A percentile compares a stretch with the other conserved stretches of the same genome.
Evolutionary conservation across 2,797 vertebrate species (phyloP).

Genomic region (Sebastolobus altivelis): DNA sequence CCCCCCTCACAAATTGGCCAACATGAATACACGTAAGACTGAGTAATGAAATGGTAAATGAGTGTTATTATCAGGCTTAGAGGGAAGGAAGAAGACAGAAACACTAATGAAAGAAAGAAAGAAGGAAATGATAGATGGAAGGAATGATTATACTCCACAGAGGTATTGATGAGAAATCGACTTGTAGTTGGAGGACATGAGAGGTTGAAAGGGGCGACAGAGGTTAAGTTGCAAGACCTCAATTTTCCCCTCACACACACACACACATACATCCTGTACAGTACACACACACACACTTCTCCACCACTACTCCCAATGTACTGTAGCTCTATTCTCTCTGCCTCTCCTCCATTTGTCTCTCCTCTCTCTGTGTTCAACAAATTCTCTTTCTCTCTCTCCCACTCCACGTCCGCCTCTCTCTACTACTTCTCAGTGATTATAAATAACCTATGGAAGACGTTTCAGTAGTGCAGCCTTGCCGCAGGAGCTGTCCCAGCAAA

Average conservation of each 20-base stretch:
- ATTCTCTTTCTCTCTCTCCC: constrained; percentile 13
- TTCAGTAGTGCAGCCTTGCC: constrained; percentile 60
- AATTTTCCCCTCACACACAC: neutral
- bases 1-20: neutral
- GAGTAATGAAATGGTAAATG: neutral
- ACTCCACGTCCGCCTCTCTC: constrained; percentile 34
- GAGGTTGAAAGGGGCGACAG: neutral
- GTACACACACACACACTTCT: too few species aligned
- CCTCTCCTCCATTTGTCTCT: constrained; percentile 12
- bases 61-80: neutral
- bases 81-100: neutral
- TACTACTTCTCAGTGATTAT: constrained; percentile 58
- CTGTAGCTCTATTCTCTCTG: constrained; percentile 8
- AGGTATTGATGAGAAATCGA: constrained; percentile 1
- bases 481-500: constrained; percentile 69
- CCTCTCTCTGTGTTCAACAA: constrained; percentile 27
- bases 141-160: neutral
- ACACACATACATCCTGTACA: neutral
- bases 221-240: constrained; percentile 14
- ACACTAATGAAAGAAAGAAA: neutral
- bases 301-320: neutral
- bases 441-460: constrained; percentile 72
- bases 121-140: neutral
- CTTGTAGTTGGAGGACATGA: neutral
- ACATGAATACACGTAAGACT: neutral